Conservation (phyloP, 1,140 invertebrate species). For the Samia ricini region DNA sequence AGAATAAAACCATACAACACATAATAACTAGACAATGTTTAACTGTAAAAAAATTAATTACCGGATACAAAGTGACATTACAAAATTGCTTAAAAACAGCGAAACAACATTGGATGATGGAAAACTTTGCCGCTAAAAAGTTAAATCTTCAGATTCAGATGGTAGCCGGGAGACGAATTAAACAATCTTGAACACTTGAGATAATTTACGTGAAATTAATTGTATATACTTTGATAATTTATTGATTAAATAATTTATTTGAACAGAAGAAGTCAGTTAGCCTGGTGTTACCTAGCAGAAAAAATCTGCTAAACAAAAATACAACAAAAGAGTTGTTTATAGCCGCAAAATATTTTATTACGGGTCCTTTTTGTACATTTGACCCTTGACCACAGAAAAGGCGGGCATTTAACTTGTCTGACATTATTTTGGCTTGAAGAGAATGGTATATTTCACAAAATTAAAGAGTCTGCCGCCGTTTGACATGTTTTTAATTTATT, state of each 20-base stretch:
- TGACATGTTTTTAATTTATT: neutral
- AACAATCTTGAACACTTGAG: neutral
- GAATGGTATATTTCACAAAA: constrained; percentile 29
- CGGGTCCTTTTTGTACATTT: constrained; percentile 18
- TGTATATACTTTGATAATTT: no score
- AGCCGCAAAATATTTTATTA: constrained; percentile 21
- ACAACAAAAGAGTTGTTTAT: neutral
- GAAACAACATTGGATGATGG: constrained; percentile 31
- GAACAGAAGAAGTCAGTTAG: neutral
- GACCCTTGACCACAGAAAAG: constrained; percentile 29
- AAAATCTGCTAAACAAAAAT: neutral
- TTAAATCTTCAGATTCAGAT: constrained; percentile 20
- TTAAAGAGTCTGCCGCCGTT: neutral
- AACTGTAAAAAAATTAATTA: constrained; percentile 12
- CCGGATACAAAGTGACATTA: constrained; percentile 15
- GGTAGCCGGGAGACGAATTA: constrained; percentile 8
- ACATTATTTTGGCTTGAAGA: constrained; percentile 37
- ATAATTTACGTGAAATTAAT: neutral
- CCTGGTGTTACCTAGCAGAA: neutral
- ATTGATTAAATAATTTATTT: no score
- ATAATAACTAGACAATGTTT: constrained; percentile 36
- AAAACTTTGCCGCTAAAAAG: constrained; percentile 26
- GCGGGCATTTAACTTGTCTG: constrained; percentile 18
- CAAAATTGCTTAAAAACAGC: constrained; percentile 13
- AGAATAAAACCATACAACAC: constrained; percentile 39